Conservation (phyloP, 2,797 vertebrate species). For the Eupleurogrammus muticus region DNA sequence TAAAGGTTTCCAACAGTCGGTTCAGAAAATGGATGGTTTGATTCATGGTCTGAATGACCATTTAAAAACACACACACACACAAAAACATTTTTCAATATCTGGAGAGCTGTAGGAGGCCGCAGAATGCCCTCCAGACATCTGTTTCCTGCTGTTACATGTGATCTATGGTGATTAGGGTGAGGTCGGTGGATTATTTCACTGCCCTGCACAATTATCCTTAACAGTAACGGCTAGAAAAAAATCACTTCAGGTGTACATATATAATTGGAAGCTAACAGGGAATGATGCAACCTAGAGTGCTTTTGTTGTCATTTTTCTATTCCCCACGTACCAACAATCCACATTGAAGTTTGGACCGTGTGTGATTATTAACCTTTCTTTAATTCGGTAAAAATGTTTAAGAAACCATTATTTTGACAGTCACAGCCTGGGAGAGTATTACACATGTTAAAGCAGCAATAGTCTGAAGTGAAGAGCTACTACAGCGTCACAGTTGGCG, state of each 20-base stretch:
- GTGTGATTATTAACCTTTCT: slow-evolving; percentile 27
- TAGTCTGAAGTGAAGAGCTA: slow-evolving; percentile 15
- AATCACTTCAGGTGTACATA: slow-evolving; percentile 19
- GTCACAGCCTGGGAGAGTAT: slow-evolving; percentile 17
- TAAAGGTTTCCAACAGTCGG: background rate
- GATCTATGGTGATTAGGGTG: background rate
- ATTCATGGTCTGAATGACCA: background rate
- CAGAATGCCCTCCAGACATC: background rate
- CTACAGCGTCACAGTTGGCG: slow-evolving; percentile 21
- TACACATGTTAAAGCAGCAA: slow-evolving; percentile 18
- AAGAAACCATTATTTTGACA: slow-evolving; percentile 25
- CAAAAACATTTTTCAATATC: background rate
- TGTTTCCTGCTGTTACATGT: slow-evolving; percentile 2
- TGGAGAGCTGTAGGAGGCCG: background rate
- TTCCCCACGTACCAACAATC: background rate
- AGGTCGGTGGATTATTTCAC: background rate
- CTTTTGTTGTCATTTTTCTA: slow-evolving; percentile 10
- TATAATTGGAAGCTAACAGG: slow-evolving; percentile 21
- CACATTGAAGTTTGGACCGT: background rate
- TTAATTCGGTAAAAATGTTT: slow-evolving; percentile 31
- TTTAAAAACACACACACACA: no score
- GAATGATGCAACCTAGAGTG: slow-evolving; percentile 12
- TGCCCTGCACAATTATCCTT: slow-evolving; percentile 2
- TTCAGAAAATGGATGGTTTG: background rate
- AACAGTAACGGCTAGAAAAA: slow-evolving; percentile 9